Evolutionary conservation across 2,797 vertebrate genomes (phyloP).

Genomic region (Acipenser ruthenus): DNA sequence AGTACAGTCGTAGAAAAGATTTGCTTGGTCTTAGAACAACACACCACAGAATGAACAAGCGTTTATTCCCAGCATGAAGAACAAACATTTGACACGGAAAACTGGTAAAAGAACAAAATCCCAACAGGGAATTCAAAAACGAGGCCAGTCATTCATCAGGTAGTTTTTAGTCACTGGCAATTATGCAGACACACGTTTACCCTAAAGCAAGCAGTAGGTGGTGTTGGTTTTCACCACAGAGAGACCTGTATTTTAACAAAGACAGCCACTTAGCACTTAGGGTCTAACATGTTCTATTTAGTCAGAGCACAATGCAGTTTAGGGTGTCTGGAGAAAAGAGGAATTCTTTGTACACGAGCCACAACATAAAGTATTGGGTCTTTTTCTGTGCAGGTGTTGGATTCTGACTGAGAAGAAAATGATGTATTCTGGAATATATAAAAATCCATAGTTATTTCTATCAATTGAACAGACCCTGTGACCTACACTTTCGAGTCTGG

Average conservation of each 20-base stretch:
- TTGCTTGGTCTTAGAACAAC: neutral
- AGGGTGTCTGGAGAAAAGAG: too few relatives aligned
- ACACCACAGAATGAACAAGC: neutral
- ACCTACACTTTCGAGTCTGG: too few relatives aligned
- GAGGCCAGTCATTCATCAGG: constrained; percentile 45
- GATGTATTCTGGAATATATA: too few relatives aligned
- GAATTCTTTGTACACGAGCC: too few relatives aligned
- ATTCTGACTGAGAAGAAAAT: too few relatives aligned
- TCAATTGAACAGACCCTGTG: too few relatives aligned
- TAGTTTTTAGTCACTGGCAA: constrained; percentile 32
- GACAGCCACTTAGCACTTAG: constrained; percentile 1
- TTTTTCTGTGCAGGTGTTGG: too few relatives aligned
- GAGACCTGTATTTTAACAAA: constrained; percentile 12
- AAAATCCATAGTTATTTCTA: too few relatives aligned
- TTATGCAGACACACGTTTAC: constrained; percentile 51
- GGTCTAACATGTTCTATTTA: neutral
- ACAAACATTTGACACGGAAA: constrained; percentile 26
- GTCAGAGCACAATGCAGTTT: neutral
- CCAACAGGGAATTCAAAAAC: constrained; percentile 28
- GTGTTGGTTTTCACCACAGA: neutral
- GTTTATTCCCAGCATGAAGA: constrained; percentile 28
- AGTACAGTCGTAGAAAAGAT: neutral
- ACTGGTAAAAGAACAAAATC: constrained; percentile 11
- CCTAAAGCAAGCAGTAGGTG: constrained; percentile 30
- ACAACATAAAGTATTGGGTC: too few relatives aligned